Conservation (phyloP, 2,113 vertebrate genomes). For the Campylomormyrus numenius region DNA sequence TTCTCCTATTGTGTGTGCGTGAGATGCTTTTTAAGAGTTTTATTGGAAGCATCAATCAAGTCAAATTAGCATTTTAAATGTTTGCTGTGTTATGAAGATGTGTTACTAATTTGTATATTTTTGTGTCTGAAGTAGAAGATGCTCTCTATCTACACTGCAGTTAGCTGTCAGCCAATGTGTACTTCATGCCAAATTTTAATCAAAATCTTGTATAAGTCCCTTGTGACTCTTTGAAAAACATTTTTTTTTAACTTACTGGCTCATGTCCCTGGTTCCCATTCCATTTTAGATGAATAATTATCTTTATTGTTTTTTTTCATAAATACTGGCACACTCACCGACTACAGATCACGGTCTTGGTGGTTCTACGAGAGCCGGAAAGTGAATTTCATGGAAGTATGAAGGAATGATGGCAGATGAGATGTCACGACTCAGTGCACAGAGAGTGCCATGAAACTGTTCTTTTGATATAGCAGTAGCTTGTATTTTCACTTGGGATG, state of each 20-base stretch:
- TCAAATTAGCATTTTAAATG: not conserved
- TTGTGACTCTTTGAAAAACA: conserved; percentile 2
- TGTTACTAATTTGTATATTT: not conserved
- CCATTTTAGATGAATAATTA: conserved; percentile 5
- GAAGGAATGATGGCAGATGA: not conserved
- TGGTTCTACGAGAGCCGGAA: not conserved
- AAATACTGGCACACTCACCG: not conserved
- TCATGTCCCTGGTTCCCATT: conserved; percentile 1
- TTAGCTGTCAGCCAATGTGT: not conserved
- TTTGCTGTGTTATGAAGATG: conserved; percentile 1
- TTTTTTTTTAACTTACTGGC: not conserved
- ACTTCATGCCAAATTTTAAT: conserved; percentile 4
- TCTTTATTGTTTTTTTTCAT: not conserved
- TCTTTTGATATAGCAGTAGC: not conserved
- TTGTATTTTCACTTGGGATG: not conserved
- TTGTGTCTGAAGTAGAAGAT: not conserved
- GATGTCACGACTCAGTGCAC: not conserved
- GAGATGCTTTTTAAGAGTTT: not conserved
- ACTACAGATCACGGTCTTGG: not conserved
- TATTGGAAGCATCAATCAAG: not conserved
- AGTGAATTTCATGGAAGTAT: not conserved
- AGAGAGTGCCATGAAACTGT: not conserved
- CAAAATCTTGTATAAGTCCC: not conserved
- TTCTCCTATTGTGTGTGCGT: not conserved
- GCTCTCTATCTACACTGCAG: not conserved